Conservation (phyloP, 92 coral and sea anemone species). For the Phenganax marumi region DNA sequence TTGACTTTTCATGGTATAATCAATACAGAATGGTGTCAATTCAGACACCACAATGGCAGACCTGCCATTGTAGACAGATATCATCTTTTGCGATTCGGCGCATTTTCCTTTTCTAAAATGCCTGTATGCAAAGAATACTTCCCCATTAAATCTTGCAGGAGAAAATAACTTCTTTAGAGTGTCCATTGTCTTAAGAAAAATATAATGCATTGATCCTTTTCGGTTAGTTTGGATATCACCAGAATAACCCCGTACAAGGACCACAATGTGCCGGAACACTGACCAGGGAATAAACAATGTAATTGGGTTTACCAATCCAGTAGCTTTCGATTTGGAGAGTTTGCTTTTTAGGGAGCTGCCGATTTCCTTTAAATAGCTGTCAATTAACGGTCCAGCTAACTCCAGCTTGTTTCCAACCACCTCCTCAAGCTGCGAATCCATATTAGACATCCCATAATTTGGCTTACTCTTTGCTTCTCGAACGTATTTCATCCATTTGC, state of each 20-base stretch:
- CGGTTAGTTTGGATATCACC: slow-evolving; percentile 42
- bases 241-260: slow-evolving; percentile 33
- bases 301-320: slow-evolving; percentile 57
- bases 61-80: not conserved
- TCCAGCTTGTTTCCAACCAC: slow-evolving; percentile 53
- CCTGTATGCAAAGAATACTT: slow-evolving; percentile 32
- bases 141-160: slow-evolving; percentile 31
- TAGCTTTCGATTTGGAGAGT: slow-evolving; percentile 53
- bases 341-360: slow-evolving; percentile 28
- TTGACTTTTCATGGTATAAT: not conserved
- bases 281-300: slow-evolving; percentile 53
- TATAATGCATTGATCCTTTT: not conserved
- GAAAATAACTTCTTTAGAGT: slow-evolving; percentile 19
- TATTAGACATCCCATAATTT: slow-evolving; percentile 51
- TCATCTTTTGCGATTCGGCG: slow-evolving; percentile 3
- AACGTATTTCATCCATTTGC: slow-evolving; percentile 38
- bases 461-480: slow-evolving; percentile 42
- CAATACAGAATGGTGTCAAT: not conserved
- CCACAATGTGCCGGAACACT: slow-evolving; percentile 47
- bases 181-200: slow-evolving; percentile 14
- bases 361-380: slow-evolving; percentile 40
- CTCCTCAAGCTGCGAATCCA: slow-evolving; percentile 52
- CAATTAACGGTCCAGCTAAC: slow-evolving; percentile 50
- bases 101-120: slow-evolving; percentile 31
- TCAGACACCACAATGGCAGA: not conserved